Conservation (phyloP, 64 coral and sea anemone genomes). For the Pocillopora verrucosa region DNA sequence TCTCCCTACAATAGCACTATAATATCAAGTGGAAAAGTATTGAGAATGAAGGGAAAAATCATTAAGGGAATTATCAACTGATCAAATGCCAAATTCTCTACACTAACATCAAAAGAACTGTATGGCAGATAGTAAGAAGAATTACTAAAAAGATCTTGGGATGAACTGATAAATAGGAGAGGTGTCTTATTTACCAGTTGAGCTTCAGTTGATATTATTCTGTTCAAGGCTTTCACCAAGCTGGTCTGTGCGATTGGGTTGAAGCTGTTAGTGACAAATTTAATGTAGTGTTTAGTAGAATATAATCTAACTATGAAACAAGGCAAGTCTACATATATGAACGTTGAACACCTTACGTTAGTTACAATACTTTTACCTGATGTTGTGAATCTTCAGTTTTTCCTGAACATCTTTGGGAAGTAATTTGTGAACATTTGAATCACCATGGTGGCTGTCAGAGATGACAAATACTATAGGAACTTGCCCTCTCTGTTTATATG, state of each 20-base stretch:
- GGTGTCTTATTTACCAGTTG: slow-evolving; percentile 56
- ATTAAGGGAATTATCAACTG: neutral
- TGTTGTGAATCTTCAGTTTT: slow-evolving; percentile 60
- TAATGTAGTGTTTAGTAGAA: neutral
- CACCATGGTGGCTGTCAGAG: slow-evolving; percentile 89
- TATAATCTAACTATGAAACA: neutral
- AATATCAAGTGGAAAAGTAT: neutral
- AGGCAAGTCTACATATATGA: neutral
- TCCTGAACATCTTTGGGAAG: slow-evolving; percentile 78
- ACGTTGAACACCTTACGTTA: neutral
- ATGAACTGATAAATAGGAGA: no score
- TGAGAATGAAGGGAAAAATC: neutral
- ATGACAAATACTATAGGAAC: slow-evolving; percentile 89
- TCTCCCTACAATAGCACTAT: no score
- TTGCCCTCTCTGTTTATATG: slow-evolving; percentile 67
- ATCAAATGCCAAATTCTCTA: neutral
- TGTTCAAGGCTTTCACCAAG: slow-evolving; percentile 86
- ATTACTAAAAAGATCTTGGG: neutral
- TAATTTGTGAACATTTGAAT: slow-evolving; percentile 84
- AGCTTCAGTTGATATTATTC: slow-evolving; percentile 64
- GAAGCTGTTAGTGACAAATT: slow-evolving; percentile 58
- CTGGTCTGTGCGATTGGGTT: slow-evolving; percentile 95
- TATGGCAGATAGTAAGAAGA: no score
- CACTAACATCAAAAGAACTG: no score
- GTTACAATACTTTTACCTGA: slow-evolving; percentile 48